These are phyloP conservation scores for Clarias platycephalus DNA, from an alignment of 2,797 vertebrate genomes.

Conservation along the genomic window DNA sequence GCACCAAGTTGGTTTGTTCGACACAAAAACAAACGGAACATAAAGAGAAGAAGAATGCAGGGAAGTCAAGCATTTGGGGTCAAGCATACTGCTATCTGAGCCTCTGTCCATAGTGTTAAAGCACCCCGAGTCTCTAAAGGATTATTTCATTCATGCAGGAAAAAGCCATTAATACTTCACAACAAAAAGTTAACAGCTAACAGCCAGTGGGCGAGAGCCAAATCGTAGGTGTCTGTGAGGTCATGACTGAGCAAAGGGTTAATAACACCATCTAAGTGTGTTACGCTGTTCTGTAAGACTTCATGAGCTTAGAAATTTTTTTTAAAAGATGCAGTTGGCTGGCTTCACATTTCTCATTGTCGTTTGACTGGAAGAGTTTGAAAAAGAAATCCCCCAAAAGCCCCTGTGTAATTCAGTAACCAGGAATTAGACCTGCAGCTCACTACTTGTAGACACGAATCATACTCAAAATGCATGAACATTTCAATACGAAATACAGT, in stretches of 20 bases:
- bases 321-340: background rate
- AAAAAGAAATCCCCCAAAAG: background rate
- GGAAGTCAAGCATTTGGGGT: too few relatives aligned
- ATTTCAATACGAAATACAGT: too few relatives aligned
- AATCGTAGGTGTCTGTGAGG: background rate
- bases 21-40: too few relatives aligned
- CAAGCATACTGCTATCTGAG: too few relatives aligned
- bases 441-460: background rate
- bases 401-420: background rate
- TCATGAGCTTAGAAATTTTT: background rate
- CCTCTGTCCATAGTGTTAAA: too few relatives aligned
- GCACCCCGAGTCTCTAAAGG: background rate
- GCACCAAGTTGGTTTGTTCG: too few relatives aligned
- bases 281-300: background rate
- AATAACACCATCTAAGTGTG: background rate
- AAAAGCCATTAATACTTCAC: background rate
- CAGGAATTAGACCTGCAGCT: background rate
- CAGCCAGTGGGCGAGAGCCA: background rate
- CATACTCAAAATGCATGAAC: background rate
- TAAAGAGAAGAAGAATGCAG: too few relatives aligned
- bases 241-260: background rate
- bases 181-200: background rate
- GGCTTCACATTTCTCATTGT: background rate
- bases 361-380: background rate
- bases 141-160: background rate